A percentile compares a stretch with the other conserved stretches of the same genome.
Evolutionary conservation across 2,113 vertebrate genomes (phyloP).

Genomic region (Campylorhamphus procurvoides): DNA sequence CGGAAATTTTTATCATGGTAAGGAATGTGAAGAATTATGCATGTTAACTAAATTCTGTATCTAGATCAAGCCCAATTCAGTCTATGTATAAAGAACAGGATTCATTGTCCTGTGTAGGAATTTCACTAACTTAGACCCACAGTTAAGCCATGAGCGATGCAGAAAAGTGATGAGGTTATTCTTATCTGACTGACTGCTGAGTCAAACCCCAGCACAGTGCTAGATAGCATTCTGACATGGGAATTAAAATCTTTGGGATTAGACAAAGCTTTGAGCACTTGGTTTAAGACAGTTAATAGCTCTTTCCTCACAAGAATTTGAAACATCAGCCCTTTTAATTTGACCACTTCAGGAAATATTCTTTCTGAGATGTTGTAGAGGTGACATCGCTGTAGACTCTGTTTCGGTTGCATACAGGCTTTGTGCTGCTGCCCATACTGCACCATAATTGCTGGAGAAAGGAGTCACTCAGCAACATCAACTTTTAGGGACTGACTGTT

Average conservation of each 20-base stretch:
- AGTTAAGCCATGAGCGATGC: background rate
- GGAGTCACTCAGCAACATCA: background rate
- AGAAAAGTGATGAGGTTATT: background rate
- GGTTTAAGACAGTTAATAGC: background rate
- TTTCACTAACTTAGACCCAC: background rate
- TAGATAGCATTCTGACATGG: background rate
- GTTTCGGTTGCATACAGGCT: background rate
- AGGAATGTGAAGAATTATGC: background rate
- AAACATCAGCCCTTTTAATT: background rate
- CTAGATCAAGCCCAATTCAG: background rate
- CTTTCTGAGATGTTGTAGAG: background rate
- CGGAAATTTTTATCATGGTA: background rate
- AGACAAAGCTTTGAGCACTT: background rate
- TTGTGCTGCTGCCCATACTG: background rate
- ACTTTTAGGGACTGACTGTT: background rate
- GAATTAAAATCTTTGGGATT: background rate
- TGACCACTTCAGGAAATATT: background rate
- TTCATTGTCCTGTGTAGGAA: background rate
- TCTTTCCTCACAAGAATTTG: background rate
- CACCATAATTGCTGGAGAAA: background rate
- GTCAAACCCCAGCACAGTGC: background rate
- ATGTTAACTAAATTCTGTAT: background rate
- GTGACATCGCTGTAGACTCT: background rate
- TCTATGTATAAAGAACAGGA: background rate
- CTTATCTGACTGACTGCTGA: background rate